A percentile compares a stretch with the other conserved stretches of the same genome.
These are phyloP conservation scores for Physella acuta DNA, from an alignment of 1,140 invertebrate genomes.

Conservation along the genomic window DNA sequence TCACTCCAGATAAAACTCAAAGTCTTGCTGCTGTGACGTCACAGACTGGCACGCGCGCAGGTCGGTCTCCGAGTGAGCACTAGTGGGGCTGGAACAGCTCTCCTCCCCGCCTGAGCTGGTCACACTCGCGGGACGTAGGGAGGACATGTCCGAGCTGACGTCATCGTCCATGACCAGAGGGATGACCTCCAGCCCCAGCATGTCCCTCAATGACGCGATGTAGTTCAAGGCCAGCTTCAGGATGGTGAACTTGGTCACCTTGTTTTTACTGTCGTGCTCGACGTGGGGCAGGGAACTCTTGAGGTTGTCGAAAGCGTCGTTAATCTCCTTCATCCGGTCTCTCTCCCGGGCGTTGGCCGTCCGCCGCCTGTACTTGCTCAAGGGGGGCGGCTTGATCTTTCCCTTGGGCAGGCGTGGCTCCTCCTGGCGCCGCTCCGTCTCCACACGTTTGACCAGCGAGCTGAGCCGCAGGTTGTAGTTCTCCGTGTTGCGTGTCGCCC, in stretches of 20 bases:
- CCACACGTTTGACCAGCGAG: conserved; percentile 63
- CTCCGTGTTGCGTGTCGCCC: conserved; percentile 10
- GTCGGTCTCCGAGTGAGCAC: not conserved
- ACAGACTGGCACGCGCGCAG: not conserved
- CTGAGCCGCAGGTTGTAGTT: conserved; percentile 64
- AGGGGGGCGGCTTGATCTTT: conserved; percentile 76
- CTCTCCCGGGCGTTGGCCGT: conserved; percentile 86
- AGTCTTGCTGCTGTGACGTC: too few relatives aligned
- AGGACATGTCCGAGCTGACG: not conserved
- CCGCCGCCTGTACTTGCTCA: conserved; percentile 86
- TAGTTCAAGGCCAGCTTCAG: conserved; percentile 68
- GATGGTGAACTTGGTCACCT: conserved; percentile 71
- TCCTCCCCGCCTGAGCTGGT: conserved; percentile 5
- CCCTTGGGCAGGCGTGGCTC: conserved; percentile 59
- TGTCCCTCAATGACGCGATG: conserved; percentile 69
- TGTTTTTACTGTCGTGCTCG: conserved; percentile 65
- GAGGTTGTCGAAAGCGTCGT: conserved; percentile 80
- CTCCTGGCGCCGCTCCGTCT: conserved; percentile 58
- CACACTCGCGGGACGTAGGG: conserved; percentile 5
- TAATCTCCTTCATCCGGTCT: conserved; percentile 84
- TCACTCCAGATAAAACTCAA: too few relatives aligned
- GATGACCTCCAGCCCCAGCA: conserved; percentile 50
- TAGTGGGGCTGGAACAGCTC: conserved; percentile 5
- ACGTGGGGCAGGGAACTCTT: conserved; percentile 72
- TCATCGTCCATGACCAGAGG: not conserved